A percentile compares a stretch with the other conserved stretches of the same genome.
These are phyloP conservation scores for Gymnarchus niloticus DNA, from an alignment of 2,113 vertebrate species.

Conservation along the genomic window DNA sequence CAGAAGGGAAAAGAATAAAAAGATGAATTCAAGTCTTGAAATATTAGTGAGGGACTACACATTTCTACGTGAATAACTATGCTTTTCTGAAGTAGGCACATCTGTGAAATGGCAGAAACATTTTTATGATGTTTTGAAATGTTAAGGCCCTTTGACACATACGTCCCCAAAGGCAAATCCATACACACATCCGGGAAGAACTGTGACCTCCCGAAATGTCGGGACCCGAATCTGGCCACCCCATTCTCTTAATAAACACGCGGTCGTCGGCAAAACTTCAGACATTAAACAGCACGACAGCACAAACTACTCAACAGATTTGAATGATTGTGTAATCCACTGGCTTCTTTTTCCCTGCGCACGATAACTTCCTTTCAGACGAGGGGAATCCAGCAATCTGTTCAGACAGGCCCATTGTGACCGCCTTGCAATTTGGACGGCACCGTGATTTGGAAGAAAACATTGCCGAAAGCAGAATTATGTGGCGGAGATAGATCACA, in stretches of 20 bases:
- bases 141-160: neutral
- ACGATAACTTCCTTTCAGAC: neutral
- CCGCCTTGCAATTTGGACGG: neutral
- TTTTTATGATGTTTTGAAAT: neutral
- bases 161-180: neutral
- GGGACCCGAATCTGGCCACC: neutral
- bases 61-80: constrained; percentile 56
- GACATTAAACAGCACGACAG: neutral
- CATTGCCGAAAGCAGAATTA: neutral
- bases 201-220: neutral
- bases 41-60: constrained; percentile 55
- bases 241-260: neutral
- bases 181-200: neutral
- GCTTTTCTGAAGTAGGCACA: constrained; percentile 36
- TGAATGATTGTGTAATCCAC: neutral
- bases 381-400: neutral
- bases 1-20: constrained; percentile 53
- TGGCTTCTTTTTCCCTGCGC: neutral
- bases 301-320: neutral
- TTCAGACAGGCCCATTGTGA: neutral
- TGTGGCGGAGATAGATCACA: neutral
- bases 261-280: neutral
- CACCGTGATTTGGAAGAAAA: no score
- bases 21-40: constrained; percentile 63
- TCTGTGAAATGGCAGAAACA: constrained; percentile 22